Evolutionary conservation across 2,797 vertebrate species (phyloP), one percentile per base, ranked within the genome.

Genomic region (Hafferia zeledoni): DNA sequence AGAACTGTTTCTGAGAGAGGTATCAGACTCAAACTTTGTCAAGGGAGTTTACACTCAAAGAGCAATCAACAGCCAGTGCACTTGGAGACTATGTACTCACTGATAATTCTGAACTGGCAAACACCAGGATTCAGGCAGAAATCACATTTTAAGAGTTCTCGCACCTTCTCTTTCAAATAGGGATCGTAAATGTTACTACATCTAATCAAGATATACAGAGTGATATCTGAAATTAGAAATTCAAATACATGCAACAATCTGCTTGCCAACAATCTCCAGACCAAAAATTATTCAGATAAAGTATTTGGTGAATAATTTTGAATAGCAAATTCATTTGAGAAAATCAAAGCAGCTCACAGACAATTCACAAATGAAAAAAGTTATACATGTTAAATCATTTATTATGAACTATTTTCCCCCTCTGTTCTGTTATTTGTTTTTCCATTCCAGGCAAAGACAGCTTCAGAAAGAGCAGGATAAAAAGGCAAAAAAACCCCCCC

Each of bases 291-390:
- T 93, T 97, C 95, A 89, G 84, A 89, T 91, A 92, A 96, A 96
- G 90, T 88, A 92, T 95, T 89, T 93, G 93, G 94, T 96, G 94
- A 96, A 96, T 95, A 93, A 95, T 93, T 96, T 94, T 91, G 96
- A 94, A 95, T 92, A 96, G 79, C 15, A 95, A 95, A 93, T 91
- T 92, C 61, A 89, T 93, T 68, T 89, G 60, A 92, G 92, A 83
- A 78, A 95, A 93, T 77, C 89, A 83, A 92, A 94, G 84, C 65
- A 95, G 68, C 84, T 90, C 72, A 76, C 57, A 95, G 84, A 96
- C 82, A 96, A 96, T 68, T 90, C 84, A 81, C 20, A 95, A 93
- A 91, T 89, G 79, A 87, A 96, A 83, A 86, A 87, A 95, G 49
- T 94, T 89, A 76, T 61, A 86, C 50, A 61, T 81, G 69, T 41